phyloP scores from a whole-genome alignment of 2,888 invertebrate species.

The Helobdella robusta region DNA sequence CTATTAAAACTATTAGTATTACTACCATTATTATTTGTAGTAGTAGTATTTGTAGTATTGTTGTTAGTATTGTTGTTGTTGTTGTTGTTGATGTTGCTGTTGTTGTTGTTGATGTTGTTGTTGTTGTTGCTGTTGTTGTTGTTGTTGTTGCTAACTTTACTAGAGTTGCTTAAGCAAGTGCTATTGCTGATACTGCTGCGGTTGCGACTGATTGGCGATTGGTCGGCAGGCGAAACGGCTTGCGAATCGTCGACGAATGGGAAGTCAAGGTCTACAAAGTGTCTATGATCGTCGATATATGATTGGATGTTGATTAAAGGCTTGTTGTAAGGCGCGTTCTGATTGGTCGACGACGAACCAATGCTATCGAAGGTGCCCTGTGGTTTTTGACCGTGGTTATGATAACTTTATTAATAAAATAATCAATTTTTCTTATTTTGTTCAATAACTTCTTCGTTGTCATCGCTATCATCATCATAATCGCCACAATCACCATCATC shows the following conservation, averaged over 20 bases:
- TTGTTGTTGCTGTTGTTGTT: neutral
- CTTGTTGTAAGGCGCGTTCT: neutral
- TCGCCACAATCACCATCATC: neutral
- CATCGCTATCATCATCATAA: neutral
- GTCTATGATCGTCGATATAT: neutral
- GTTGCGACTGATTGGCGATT: neutral
- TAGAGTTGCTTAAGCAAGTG: neutral
- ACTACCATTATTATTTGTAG: too few relatives aligned
- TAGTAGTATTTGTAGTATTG: too few relatives aligned
- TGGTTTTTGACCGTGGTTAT: too few relatives aligned
- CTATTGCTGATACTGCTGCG: neutral
- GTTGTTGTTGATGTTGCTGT: neutral
- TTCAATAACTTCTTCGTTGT: neutral
- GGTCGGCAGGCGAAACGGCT: conserved; percentile 1
- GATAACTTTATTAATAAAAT: neutral
- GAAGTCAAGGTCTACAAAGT: conserved; percentile 12
- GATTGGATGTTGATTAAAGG: conserved; percentile 17
- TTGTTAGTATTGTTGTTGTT: neutral
- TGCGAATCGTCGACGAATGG: conserved; percentile 23
- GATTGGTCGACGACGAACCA: conserved; percentile 5
- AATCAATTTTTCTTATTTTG: neutral
- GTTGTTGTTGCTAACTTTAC: neutral
- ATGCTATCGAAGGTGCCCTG: neutral
- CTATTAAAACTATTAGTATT: neutral
- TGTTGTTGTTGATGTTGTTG: neutral